A percentile compares a stretch with the other conserved stretches of the same genome.
Evolutionary conservation across 2,113 vertebrate genomes (phyloP).

Genomic region (Ramphastos sulfuratus): DNA sequence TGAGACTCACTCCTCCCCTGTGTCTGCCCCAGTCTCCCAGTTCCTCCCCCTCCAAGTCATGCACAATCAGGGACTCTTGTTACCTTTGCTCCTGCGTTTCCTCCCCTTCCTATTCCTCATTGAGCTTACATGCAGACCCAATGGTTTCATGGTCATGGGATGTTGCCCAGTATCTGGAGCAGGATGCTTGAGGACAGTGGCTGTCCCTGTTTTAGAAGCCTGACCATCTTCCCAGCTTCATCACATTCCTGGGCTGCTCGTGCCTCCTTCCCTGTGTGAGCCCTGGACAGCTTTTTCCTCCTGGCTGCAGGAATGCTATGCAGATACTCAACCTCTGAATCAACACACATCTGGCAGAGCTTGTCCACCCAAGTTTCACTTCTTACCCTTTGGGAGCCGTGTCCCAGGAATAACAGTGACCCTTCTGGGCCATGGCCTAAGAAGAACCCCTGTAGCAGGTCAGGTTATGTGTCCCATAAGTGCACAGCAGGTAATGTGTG

Average conservation of each 20-base stretch:
- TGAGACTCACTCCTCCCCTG: not conserved
- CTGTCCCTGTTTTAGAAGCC: not conserved
- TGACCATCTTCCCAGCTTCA: not conserved
- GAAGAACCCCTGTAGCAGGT: not conserved
- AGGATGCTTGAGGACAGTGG: not conserved
- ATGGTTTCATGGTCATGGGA: fast-evolving
- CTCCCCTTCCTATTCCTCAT: not conserved
- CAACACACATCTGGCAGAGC: fast-evolving
- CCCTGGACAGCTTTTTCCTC: not conserved
- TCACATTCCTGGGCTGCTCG: not conserved
- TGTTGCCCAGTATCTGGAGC: not conserved
- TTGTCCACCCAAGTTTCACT: not conserved
- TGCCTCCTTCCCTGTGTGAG: fast-evolving
- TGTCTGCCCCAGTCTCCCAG: not conserved
- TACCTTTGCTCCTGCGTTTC: not conserved
- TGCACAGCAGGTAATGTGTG: fast-evolving
- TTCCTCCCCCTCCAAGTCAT: not conserved
- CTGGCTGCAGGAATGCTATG: not conserved
- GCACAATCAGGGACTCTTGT: not conserved
- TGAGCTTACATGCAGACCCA: fast-evolving
- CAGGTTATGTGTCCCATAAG: not conserved
- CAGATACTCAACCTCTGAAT: not conserved
- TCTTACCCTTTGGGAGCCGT: not conserved
- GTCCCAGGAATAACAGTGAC: not conserved
- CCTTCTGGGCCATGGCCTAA: not conserved